A percentile compares a stretch with the other conserved stretches of the same genome.
Evolutionary conservation across 2,888 invertebrate species (phyloP).

Genomic region (Matsumyia berberina): DNA sequence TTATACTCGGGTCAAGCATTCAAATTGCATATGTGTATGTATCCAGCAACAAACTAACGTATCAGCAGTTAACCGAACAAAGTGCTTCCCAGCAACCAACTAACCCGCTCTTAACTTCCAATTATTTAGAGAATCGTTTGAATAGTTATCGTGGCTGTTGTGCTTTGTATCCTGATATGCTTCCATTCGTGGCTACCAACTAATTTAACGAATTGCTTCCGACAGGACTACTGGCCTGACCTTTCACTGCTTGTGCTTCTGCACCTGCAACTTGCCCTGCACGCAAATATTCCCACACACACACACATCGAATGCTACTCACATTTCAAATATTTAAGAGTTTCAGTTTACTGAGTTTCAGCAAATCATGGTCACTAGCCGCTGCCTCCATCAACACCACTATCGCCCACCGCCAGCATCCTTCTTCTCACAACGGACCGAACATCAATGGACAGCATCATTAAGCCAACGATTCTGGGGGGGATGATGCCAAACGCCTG

Average conservation of each 20-base stretch:
- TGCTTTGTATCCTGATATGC: conserved; percentile 5
- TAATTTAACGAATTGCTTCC: conserved; percentile 69
- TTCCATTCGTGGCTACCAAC: conserved; percentile 55
- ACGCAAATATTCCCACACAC: not conserved
- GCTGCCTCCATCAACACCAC: conserved; percentile 56
- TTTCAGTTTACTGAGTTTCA: conserved; percentile 62
- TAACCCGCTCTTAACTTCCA: conserved; percentile 50
- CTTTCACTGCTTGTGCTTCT: not conserved
- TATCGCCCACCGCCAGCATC: conserved; percentile 22
- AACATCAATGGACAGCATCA: conserved; percentile 67
- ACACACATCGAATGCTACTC: conserved; percentile 20
- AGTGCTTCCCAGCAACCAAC: conserved; percentile 41
- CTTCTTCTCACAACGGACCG: conserved; percentile 41
- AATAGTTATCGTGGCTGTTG: conserved; percentile 44
- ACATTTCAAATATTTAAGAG: conserved; percentile 71
- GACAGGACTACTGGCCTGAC: conserved; percentile 14
- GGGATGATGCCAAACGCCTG: conserved; percentile 12
- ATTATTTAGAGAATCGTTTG: conserved; percentile 67
- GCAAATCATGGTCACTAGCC: conserved; percentile 69
- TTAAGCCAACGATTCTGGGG: conserved; percentile 48
- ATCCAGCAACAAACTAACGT: conserved; percentile 40
- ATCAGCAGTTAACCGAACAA: conserved; percentile 27
- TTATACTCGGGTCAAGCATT: conserved; percentile 26
- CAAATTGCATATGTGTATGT: conserved; percentile 6
- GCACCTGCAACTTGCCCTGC: conserved; percentile 30